Evolutionary conservation across 2,888 invertebrate species (phyloP).

Genomic region (Punctoribates punctum): DNA sequence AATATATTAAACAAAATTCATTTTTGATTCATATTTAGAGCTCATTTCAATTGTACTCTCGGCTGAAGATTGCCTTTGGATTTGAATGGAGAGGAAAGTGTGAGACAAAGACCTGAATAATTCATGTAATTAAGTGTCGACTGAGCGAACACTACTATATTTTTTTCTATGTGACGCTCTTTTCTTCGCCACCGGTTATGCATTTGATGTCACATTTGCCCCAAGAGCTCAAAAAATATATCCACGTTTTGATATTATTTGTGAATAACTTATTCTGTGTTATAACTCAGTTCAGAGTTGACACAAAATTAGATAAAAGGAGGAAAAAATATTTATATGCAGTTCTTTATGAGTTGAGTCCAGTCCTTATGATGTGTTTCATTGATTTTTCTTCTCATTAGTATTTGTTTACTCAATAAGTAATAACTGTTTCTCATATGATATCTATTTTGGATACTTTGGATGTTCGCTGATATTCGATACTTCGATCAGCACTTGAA

Average conservation of each 20-base stretch:
- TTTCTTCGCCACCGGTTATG: not conserved
- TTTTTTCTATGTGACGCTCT: not conserved
- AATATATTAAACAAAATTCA: not conserved
- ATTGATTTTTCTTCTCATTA: constrained; percentile 1
- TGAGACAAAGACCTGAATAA: constrained; percentile 2
- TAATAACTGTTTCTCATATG: not conserved
- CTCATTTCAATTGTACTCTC: too few relatives aligned
- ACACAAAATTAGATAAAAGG: too few relatives aligned
- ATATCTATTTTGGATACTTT: constrained; percentile 8
- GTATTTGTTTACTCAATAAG: constrained; percentile 1
- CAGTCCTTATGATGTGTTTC: too few relatives aligned
- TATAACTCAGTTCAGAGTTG: not conserved
- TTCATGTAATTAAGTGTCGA: constrained; percentile 8
- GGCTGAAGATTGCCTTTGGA: too few relatives aligned
- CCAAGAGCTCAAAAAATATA: constrained; percentile 7
- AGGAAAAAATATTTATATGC: too few relatives aligned
- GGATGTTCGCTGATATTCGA: not conserved
- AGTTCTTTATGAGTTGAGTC: too few relatives aligned
- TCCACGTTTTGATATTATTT: not conserved
- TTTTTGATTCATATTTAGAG: not conserved
- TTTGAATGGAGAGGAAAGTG: constrained; percentile 1
- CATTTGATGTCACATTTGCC: not conserved
- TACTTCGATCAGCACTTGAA: not conserved
- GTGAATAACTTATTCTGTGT: not conserved
- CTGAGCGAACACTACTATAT: not conserved